Evolutionary conservation across 2,797 vertebrate genomes (phyloP), one percentile per base, ranked within the genome.

Genomic region (Kryptolebias ocellatus): DNA sequence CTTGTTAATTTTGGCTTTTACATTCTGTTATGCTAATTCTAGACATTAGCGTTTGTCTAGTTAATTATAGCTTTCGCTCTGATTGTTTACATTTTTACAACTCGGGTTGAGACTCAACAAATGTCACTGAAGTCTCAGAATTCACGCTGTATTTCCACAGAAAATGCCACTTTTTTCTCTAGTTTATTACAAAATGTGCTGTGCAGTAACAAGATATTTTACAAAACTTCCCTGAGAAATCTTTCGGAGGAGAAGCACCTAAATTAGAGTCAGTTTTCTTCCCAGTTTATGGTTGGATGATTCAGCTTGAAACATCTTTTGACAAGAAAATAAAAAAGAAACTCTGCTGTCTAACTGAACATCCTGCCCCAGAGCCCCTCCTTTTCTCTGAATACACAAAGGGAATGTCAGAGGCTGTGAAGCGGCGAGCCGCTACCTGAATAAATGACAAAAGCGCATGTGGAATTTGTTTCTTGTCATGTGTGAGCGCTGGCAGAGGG

Each of bases 361-460:
- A 72, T 67, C 80, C 68, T 83, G 50, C 67, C 75, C 53, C 63
- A 4, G 55, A 69, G 70, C 71, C 75, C 75, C 74, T 42, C 72
- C 70, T 54, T 53, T 50, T 52, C 51, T 60, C 72, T 76, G 80
- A 90, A 92, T 87, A 85, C 89, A 92, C 89, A 90, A 90, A 70
- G 89, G 88, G 88, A 80, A 89, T 85, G 86, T 90, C 82, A 85
- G 79, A 87, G 76, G 84, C 88, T 79, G 76, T 53, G 87, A 77
- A 89, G 90, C 91, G 84, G 86, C 84, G 49, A 92, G 86, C 81
- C 86, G 83, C 77, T 58, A 84, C 84, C 89, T 89, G 86, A 87
- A 90, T 90, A 89, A 87, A 92, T 89, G 83, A 66, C 64, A 64
- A 42, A 59, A 37, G 78, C 5, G 58, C 69, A 47, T 79, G 76